These are phyloP conservation scores for Ceratosolen fusciceps DNA, from an alignment of 1,140 invertebrate genomes.

Conservation along the genomic window DNA sequence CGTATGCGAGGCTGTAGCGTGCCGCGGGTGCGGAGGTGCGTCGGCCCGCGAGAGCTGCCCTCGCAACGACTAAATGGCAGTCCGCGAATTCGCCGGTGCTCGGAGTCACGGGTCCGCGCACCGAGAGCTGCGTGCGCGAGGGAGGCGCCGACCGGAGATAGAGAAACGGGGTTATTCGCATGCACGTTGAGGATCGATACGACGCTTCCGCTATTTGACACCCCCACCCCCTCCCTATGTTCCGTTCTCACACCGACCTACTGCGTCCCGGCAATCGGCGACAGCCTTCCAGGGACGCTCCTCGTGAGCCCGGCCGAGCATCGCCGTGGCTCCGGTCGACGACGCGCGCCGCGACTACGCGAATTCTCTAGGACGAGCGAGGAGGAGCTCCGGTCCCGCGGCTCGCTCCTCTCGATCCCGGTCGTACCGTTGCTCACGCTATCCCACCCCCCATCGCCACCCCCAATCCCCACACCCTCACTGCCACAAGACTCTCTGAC, in stretches of 20 bases:
- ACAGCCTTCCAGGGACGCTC: background rate
- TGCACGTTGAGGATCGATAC: slow-evolving; percentile 13
- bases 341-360: background rate
- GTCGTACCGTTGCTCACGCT: background rate
- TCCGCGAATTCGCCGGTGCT: too few relatives aligned
- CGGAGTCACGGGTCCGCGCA: background rate
- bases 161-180: background rate
- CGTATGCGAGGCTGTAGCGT: too few relatives aligned
- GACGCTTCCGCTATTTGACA: slow-evolving; percentile 26
- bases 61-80: too few relatives aligned
- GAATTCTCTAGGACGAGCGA: slow-evolving; percentile 23
- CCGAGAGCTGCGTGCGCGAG: background rate
- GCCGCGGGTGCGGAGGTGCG: background rate
- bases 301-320: background rate
- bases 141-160: background rate
- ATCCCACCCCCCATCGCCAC: background rate
- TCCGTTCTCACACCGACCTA: too few relatives aligned
- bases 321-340: background rate
- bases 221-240: background rate
- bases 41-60: background rate
- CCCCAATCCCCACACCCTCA: background rate
- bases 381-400: slow-evolving; percentile 14
- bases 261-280: too few relatives aligned
- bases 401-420: background rate
- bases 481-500: background rate